These are phyloP conservation scores for Palaemon carinicauda DNA, from an alignment of 1,140 invertebrate genomes.

Conservation along the genomic window DNA sequence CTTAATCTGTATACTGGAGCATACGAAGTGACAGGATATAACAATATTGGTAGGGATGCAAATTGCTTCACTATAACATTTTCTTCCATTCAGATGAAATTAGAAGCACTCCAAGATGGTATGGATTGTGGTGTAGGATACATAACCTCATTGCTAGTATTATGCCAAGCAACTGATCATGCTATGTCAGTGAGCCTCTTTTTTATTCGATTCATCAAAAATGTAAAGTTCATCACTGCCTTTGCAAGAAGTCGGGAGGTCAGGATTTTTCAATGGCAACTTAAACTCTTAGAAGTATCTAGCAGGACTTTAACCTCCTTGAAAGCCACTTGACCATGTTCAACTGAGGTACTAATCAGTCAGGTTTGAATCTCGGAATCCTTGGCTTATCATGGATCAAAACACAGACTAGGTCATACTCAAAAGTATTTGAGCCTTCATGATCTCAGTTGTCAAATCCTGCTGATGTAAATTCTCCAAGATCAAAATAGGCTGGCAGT, in stretches of 20 bases:
- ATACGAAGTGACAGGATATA: no score
- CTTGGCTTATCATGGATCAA: neutral
- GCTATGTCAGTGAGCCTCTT: neutral
- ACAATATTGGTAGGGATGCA: neutral
- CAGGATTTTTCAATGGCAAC: no score
- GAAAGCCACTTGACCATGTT: neutral
- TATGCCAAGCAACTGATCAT: neutral
- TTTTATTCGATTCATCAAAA: no score
- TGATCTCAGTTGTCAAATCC: neutral
- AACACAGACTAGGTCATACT: neutral
- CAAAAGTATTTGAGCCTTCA: neutral
- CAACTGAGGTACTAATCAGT: neutral
- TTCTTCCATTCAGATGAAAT: neutral
- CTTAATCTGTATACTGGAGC: no score
- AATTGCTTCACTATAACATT: neutral
- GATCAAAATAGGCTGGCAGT: neutral
- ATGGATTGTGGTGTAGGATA: neutral
- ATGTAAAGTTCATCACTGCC: no score
- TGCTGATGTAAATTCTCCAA: no score
- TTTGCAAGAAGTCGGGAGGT: no score
- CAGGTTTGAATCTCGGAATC: no score
- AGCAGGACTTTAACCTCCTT: neutral
- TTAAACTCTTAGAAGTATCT: neutral
- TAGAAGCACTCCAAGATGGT: neutral
- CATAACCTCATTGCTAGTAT: neutral